Base-by-base conservation (phyloP, 2,797 vertebrate genomes). In the Etheostoma nigrum region DNA sequence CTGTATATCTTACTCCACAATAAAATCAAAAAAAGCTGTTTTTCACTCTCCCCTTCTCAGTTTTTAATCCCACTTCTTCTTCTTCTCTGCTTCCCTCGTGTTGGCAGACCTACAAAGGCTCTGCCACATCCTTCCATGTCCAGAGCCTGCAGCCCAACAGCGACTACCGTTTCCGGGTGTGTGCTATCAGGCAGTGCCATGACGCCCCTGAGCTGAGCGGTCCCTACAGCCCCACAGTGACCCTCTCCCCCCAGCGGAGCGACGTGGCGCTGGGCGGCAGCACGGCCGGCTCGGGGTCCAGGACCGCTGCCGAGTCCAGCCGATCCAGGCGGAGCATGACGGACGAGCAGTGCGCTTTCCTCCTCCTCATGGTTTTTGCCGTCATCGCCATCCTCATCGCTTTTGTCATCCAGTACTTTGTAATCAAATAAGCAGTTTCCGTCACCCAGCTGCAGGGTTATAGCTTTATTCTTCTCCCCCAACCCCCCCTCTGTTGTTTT, bases 331-430 rank as follows among this genome's bases (percentile, higher is more conserved):
- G 96, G 83, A 95, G 96, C 49, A 94, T 99, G 45, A 98, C 96
- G 0, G 98, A 99, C 5, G 97, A 99, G 94, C 97, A 97, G 95
- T 99, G 97, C 47, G 97, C 98, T 6, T 97, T 98, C 52, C 95
- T 99, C 92, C 97, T 99, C 94, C 97, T 99, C 82, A 97, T 96
- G 93, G 94, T 97, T 33, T 98, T 99, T 23, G 98, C 98, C 66
- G 91, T 96, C 89, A 97, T 98, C 82, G 98, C 98, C 95, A 98
- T 99, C 91, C 95, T 98, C 92, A 98, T 99, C 82, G 97, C 98
- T 88, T 97, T 99, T 81, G 94, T 98, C 91, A 99, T 99, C 93
- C 97, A 99, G 95, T 98, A 99, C 95, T 98, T 99, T 61, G 97
- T 99, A 92, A 99, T 99, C 89, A 98, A 98, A 95, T 99, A 96